Base-by-base conservation (phyloP, 2,888 invertebrate species). In the Pollenia labialis region DNA sequence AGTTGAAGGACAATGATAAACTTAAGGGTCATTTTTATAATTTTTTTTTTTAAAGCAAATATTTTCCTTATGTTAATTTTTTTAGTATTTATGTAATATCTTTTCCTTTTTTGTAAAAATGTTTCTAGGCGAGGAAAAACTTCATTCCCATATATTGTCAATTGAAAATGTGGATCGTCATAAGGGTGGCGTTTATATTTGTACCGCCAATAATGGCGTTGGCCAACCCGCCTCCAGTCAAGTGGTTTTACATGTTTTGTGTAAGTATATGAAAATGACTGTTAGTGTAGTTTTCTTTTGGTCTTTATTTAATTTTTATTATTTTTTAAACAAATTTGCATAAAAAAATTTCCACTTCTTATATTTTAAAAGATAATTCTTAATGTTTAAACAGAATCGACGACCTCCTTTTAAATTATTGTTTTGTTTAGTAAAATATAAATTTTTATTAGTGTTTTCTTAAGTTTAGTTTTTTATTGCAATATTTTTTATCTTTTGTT, bases 181-280 rank as follows among this genome's bases (percentile, higher is more conserved):
- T 90, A 95, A 95, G 90, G 95, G 95, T 54, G 95, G 95, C 54
- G 94, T 94, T 76, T 95, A 95, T 91, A 94, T 95, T 90, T 95
- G 95, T 90, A 94, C 94, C 44, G 95, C 95, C 50, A 94, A 94
- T 90, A 95, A 95, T 91, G 95, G 95, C 18, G 95, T 95, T 72
- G 95, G 95, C 18, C 94, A 95, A 88, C 94, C 95, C 87, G 95
- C 95, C 88, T 94, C 95, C 77, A 94, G 95, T 88, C 94, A 95
- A 91, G 95, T 95, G 87, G 94, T 94, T 80, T 94, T 95, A 60
- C 95, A 95, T 92, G 95, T 95, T 62, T 92, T 95, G 89, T 95
- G 95, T 95, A 93, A 95, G 95, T 95, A 90, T 90, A 44, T 68
- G 60, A 68, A 56, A 71, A 54, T 76, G 44, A 4, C 23, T 42